These are phyloP conservation scores for Phaethornis superciliosus DNA, from an alignment of 2,113 vertebrate species.

Conservation along the genomic window DNA sequence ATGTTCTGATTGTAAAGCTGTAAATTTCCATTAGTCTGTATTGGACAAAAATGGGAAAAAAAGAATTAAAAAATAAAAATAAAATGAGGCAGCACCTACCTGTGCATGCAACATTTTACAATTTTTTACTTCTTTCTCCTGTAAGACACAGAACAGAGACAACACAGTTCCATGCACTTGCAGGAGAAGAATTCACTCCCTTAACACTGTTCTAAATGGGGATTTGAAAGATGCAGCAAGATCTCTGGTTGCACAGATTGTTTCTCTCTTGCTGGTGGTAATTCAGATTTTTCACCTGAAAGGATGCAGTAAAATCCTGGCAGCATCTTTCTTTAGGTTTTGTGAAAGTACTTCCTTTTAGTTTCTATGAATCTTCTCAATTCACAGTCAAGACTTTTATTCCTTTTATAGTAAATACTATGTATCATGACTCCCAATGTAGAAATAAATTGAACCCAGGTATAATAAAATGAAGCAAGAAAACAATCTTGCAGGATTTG, in stretches of 20 bases:
- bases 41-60: not conserved
- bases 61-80: not conserved
- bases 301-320: not conserved
- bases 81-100: no score
- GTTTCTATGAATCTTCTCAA: not conserved
- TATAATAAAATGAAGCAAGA: not conserved
- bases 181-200: not conserved
- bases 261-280: not conserved
- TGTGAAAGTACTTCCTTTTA: not conserved
- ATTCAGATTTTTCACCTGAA: not conserved
- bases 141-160: not conserved
- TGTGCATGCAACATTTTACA: not conserved
- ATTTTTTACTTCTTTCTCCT: not conserved
- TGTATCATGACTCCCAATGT: not conserved
- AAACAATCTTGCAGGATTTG: not conserved
- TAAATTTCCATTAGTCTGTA: not conserved
- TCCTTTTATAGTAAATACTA: not conserved
- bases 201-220: not conserved
- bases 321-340: not conserved
- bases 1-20: not conserved
- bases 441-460: not conserved
- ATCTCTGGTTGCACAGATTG: not conserved
- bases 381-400: not conserved
- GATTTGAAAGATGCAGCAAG: not conserved
- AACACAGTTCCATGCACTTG: not conserved